A percentile compares a stretch with the other conserved stretches of the same genome.
phyloP scores from a whole-genome alignment of 2,113 vertebrate genomes.

The Pluvialis apricaria region DNA sequence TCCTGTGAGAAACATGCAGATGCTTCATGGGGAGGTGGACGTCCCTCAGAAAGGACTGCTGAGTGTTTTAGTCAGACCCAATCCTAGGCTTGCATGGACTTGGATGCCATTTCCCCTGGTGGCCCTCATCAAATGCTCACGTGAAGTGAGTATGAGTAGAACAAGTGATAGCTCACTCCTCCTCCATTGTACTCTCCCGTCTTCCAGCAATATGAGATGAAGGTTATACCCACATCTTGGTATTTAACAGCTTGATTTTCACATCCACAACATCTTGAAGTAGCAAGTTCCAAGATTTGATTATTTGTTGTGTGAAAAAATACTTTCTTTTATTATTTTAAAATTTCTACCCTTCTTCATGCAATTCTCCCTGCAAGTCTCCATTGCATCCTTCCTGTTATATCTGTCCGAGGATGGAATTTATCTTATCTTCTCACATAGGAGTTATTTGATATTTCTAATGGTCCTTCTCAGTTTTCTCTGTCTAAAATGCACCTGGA shows the following conservation, averaged over 20 bases:
- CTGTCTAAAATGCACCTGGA: background rate
- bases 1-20: background rate
- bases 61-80: background rate
- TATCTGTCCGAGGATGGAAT: background rate
- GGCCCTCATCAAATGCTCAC: background rate
- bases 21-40: background rate
- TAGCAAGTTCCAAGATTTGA: background rate
- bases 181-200: background rate
- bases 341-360: background rate
- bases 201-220: background rate
- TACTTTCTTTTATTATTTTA: background rate
- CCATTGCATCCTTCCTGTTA: background rate
- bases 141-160: background rate
- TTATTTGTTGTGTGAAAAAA: background rate
- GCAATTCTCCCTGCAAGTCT: background rate
- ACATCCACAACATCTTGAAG: background rate
- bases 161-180: background rate
- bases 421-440: background rate
- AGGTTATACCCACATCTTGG: background rate
- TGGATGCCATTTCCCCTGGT: accelerated
- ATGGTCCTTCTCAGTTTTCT: background rate
- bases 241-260: background rate
- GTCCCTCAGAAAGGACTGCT: background rate
- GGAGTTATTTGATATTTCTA: background rate
- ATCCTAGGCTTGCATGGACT: background rate